Conservation (phyloP, 2,888 invertebrate genomes). For the Drosophila antonietae region DNA sequence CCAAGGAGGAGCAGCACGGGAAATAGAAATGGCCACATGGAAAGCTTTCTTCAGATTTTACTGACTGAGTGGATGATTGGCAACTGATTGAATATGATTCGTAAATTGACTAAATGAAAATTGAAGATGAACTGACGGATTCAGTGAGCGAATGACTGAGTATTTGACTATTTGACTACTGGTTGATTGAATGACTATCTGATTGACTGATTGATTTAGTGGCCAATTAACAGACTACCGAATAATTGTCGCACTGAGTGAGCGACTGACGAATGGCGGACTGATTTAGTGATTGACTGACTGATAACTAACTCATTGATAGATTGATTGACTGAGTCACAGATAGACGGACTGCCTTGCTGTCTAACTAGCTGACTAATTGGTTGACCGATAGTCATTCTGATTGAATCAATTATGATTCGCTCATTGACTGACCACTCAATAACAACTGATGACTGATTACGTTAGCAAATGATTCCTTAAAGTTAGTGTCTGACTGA, state of each 20-base stretch:
- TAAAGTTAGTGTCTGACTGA: neutral
- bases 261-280: too few relatives aligned
- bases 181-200: neutral
- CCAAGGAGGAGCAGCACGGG: neutral
- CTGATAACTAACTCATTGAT: neutral
- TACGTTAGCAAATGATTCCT: neutral
- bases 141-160: neutral
- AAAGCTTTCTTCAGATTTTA: too few relatives aligned
- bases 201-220: neutral
- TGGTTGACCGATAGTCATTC: neutral
- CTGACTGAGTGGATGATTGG: too few relatives aligned
- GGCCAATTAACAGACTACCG: neutral
- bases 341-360: too few relatives aligned
- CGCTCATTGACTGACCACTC: neutral
- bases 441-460: neutral
- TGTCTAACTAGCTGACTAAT: neutral
- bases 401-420: neutral
- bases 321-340: neutral
- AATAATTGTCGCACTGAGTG: neutral
- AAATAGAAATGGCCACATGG: too few relatives aligned
- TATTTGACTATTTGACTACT: neutral
- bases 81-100: too few relatives aligned
- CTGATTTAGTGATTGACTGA: too few relatives aligned
- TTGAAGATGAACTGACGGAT: neutral
- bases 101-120: neutral